A percentile compares a stretch with the other conserved stretches of the same genome.
Evolutionary conservation across 2,888 invertebrate species (phyloP).

Genomic region (Pristionchus exspectatus): DNA sequence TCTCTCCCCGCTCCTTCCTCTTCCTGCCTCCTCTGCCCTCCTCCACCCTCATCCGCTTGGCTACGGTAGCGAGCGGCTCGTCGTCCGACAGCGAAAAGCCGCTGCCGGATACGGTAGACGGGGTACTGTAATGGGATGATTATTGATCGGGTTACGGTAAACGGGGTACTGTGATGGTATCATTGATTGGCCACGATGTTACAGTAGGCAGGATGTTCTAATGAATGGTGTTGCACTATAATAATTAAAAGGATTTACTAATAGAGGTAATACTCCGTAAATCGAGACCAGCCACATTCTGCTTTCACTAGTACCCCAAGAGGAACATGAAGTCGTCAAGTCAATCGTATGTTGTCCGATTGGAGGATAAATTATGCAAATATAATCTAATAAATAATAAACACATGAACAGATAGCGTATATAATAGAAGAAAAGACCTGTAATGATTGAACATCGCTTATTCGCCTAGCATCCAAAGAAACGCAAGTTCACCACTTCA

Average conservation of each 20-base stretch:
- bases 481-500: no score
- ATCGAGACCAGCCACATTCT: neutral
- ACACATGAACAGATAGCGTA: no score
- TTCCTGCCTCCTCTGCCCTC: neutral
- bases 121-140: neutral
- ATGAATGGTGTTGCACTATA: no score
- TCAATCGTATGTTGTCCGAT: no score
- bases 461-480: no score
- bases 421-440: no score
- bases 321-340: neutral
- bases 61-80: neutral
- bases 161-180: neutral
- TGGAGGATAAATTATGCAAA: no score
- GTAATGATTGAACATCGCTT: no score
- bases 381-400: no score
- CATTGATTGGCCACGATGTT: no score
- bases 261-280: neutral
- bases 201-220: no score
- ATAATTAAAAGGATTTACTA: no score
- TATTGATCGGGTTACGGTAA: neutral
- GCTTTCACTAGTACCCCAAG: neutral
- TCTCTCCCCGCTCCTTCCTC: neutral
- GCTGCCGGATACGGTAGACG: neutral
- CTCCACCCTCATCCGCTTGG: neutral
- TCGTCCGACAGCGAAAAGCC: conserved; percentile 27